Percentiles rank a stretch among this genome's conserved stretches.
These are phyloP conservation scores for Hypanus sabinus DNA, from an alignment of 2,113 vertebrate genomes.

Conservation along the genomic window DNA sequence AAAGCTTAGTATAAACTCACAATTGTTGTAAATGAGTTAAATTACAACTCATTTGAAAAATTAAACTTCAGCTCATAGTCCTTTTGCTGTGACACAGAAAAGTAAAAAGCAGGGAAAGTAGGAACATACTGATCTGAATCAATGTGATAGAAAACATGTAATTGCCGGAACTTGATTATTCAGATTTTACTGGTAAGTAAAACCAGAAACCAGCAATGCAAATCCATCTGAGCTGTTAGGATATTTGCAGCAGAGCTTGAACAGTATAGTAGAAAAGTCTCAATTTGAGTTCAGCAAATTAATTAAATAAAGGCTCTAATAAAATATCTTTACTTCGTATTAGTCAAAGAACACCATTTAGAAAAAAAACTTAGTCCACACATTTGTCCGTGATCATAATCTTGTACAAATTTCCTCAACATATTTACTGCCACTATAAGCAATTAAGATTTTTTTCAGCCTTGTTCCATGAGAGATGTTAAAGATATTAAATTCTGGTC, in stretches of 20 bases:
- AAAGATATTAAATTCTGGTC: not conserved
- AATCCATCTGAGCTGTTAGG: not conserved
- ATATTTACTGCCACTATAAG: not conserved
- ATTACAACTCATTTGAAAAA: not conserved
- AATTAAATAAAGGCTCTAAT: conserved; percentile 14
- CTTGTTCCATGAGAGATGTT: not conserved
- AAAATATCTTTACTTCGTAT: not conserved
- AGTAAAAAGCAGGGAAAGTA: not conserved
- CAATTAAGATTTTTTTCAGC: not conserved
- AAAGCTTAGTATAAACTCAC: too few species aligned
- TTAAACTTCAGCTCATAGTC: not conserved
- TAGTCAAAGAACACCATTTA: not conserved
- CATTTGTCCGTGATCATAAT: not conserved
- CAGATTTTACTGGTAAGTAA: conserved; percentile 3
- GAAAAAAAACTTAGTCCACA: not conserved
- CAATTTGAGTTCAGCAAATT: conserved; percentile 19
- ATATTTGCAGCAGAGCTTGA: not conserved
- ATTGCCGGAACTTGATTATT: not conserved
- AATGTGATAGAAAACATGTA: not conserved
- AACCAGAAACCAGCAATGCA: not conserved
- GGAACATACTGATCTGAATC: not conserved
- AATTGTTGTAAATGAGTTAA: too few species aligned
- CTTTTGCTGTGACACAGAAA: too few species aligned
- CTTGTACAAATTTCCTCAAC: not conserved
- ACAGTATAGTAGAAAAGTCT: not conserved